These are phyloP conservation scores for Crocidura indochinensis DNA, from an alignment of 2,797 vertebrate species.

Conservation along the genomic window DNA sequence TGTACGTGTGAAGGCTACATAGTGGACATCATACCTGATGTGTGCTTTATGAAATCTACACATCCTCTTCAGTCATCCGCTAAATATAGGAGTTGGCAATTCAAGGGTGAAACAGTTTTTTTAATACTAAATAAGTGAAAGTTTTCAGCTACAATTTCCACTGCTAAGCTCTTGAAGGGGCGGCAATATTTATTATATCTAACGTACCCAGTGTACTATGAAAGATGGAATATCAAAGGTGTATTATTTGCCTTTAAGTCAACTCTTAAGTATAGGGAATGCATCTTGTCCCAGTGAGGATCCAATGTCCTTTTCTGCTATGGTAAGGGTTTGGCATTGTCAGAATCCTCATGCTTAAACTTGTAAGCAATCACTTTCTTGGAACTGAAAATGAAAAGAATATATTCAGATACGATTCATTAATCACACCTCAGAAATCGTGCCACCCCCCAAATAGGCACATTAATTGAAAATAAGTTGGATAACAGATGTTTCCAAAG, in stretches of 20 bases:
- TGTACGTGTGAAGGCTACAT: neutral
- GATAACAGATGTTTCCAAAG: slow-evolving; percentile 19
- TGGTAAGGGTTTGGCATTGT: neutral
- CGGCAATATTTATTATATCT: slow-evolving; percentile 63
- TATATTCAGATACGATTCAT: neutral
- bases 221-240: slow-evolving; percentile 24
- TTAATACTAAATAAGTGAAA: slow-evolving; percentile 40
- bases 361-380: slow-evolving; percentile 51
- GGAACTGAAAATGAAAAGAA: neutral
- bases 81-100: neutral
- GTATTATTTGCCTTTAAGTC: neutral
- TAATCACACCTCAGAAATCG: too few relatives aligned
- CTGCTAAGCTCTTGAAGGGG: slow-evolving; percentile 36
- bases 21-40: neutral
- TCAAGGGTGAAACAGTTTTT: slow-evolving; percentile 14
- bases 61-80: neutral
- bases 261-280: neutral
- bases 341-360: slow-evolving; percentile 16
- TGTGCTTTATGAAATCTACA: neutral
- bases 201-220: slow-evolving; percentile 7
- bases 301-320: neutral
- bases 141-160: slow-evolving; percentile 32
- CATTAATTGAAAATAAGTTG: neutral
- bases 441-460: too few relatives aligned
- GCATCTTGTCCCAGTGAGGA: neutral